Conservation (phyloP, 2,888 invertebrate genomes). For the Copidosoma aretas region DNA sequence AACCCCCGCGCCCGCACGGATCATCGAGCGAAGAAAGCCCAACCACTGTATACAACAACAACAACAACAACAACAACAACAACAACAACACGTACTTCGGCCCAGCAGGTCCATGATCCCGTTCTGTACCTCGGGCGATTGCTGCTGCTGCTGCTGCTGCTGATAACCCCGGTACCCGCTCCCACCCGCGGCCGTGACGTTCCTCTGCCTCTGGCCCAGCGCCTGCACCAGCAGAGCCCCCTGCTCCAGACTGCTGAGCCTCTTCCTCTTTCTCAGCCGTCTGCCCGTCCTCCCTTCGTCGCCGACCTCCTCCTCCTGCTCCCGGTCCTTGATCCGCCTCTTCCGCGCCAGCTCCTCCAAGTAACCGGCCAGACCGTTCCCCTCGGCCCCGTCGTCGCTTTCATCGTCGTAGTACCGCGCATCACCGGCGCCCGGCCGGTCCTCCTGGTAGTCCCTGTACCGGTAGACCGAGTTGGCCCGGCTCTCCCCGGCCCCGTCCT, state of each 20-base stretch:
- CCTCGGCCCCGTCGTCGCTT: background rate
- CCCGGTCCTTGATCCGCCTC: background rate
- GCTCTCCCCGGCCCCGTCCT: background rate
- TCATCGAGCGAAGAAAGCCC: no score
- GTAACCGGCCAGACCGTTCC: background rate
- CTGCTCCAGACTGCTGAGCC: constrained; percentile 73
- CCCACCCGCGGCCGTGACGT: constrained; percentile 47
- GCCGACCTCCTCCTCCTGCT: background rate
- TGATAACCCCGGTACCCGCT: constrained; percentile 66
- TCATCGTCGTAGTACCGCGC: background rate
- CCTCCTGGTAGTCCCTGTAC: background rate
- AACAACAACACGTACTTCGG: constrained; percentile 69
- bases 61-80: background rate
- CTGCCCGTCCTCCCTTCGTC: background rate
- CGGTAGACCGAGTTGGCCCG: background rate
- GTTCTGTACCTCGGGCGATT: constrained; percentile 67
- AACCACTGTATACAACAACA: background rate
- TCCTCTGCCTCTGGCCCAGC: constrained; percentile 71
- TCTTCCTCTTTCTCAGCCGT: background rate
- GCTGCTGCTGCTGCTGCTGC: no score
- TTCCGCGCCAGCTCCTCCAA: background rate
- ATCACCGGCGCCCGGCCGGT: background rate
- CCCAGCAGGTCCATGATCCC: constrained; percentile 85
- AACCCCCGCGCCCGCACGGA: no score
- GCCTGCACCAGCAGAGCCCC: constrained; percentile 78